Base-by-base conservation (phyloP, 2,888 invertebrate genomes). In the Yponomeuta plumbellus region DNA sequence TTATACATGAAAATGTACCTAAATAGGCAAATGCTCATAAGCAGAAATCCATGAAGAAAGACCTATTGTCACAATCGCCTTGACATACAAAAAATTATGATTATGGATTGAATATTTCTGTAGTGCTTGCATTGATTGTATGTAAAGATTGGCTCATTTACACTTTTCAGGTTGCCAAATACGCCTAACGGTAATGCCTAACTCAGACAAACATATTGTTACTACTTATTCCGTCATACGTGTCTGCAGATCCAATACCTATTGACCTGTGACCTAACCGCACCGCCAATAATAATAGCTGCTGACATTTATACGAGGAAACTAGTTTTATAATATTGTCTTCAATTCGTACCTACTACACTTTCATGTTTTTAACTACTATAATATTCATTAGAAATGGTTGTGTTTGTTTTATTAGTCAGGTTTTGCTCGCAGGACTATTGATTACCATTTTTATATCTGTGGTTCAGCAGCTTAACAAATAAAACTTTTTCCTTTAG, bases 281-380 rank as follows among this genome's bases (percentile, higher is more conserved):
- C 44, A 17, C 69, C 68, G 73, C 69, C 70, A 76, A 76, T 87
- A 88, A 88, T 88, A 87, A 87, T 88, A 88, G 80, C 73, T 68
- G 84, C 83, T 88, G 86, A 85, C 85, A 90, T 88, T 89, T 87
- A 83, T 71, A 75, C 68, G 72, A 74, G 68, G 69, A 78, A 88
- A 88, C 89, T 83, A 78, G 88, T 88, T 88, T 78, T 71, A 23
- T 39, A 39, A n/a, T 13, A 73, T 77, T 77, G 80, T 78, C 74
- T 75, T 75, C 71, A 73, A 69, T 72, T 8, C 34, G 34, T 34
- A 5, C 26, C 26, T 26, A 26, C 69, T 73, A 69, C 67, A 72
- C 69, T 77, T 74, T 76, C 70, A 77, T 75, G 73, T 77, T 74
- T 74, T 75, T 71, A 69, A 71, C 44, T 69, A 71, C 8, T 17